Evolutionary conservation across 2,888 invertebrate species (phyloP), one percentile per base, ranked within the genome.

Genomic region (Metellina segmentata): DNA sequence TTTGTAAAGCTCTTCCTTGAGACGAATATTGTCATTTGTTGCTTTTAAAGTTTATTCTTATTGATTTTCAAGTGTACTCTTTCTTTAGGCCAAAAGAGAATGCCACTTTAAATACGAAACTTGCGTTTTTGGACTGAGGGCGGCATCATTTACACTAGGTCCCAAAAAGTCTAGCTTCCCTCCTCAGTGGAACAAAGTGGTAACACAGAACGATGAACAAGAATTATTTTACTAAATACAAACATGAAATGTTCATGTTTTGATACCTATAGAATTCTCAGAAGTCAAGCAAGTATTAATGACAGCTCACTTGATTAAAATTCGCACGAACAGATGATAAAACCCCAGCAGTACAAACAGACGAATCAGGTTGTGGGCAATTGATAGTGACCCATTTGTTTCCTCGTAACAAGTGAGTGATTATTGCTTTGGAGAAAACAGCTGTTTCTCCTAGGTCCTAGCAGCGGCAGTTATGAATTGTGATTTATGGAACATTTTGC

Each of bases 331-430:
- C 9, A 72, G 19, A 16, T 9, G n/a, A 72, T n/a, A 6, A 16
- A 19, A 72, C 11, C n/a, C 20, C 19, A 11, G 72, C 72, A 20
- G n/a, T 77, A 77, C 8, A 77, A 77, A 77, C 77, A n/a, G 48
- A 48, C n/a, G 9, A 77, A 77, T 49, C 34, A 34, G 34, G 34
- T 34, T 34, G 4, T 1, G 34, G 34, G 34, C 34, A 34, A 34
- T 11, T 77, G 48, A 16, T 48, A 77, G 74, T 85, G 85, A 85
- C 85, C 74, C 85, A 75, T 85, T 85, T 85, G 74, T 85, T 75
- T 85, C 85, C 53, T 9, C 11, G 85, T 48, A 85, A 75, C 85
- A 74, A 75, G 75, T 53, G 75, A 51, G 19, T 48, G 74, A 75
- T 75, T 52, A 79, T 34, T 52, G 19, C 51, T 52, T 77, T 49